These are phyloP conservation scores for Meta bourneti DNA, from an alignment of 2,888 invertebrate species.

Conservation along the genomic window DNA sequence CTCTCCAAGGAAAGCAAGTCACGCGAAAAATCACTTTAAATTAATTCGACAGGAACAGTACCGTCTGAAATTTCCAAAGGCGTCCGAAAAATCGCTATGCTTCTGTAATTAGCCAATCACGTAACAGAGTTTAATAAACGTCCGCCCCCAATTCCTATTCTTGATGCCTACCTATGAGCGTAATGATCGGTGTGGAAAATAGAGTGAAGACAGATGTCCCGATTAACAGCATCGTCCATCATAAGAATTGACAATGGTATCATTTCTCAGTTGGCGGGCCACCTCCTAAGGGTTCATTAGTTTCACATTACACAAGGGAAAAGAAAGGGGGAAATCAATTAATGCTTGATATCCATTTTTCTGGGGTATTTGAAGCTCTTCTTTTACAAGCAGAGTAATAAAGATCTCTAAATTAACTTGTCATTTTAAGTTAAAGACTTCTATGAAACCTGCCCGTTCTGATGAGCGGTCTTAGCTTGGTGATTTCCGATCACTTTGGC, in stretches of 20 bases:
- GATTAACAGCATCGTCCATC: slow-evolving; percentile 32
- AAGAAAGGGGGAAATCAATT: slow-evolving; percentile 50
- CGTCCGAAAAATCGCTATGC: neutral
- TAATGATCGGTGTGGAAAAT: slow-evolving; percentile 5
- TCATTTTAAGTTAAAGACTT: slow-evolving; percentile 25
- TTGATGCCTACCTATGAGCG: slow-evolving; percentile 15
- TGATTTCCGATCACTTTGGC: neutral
- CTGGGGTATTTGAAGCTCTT: slow-evolving; percentile 9
- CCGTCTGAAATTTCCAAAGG: neutral
- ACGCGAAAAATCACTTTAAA: too few relatives aligned
- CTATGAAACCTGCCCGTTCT: neutral
- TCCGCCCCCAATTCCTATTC: slow-evolving; percentile 2
- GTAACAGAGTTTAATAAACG: neutral
- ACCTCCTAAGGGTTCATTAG: slow-evolving; percentile 33
- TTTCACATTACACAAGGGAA: slow-evolving; percentile 27
- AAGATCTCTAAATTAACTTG: neutral
- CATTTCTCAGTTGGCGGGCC: slow-evolving; percentile 37
- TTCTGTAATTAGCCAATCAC: neutral
- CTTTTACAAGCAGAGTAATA: neutral
- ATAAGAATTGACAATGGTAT: slow-evolving; percentile 44
- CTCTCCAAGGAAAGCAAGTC: neutral
- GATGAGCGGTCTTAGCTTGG: neutral
- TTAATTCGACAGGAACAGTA: neutral
- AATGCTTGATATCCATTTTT: slow-evolving; percentile 5
- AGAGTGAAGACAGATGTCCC: slow-evolving; percentile 36